Evolutionary conservation across 2,113 vertebrate species (phyloP).

Genomic region (Perca flavescens): DNA sequence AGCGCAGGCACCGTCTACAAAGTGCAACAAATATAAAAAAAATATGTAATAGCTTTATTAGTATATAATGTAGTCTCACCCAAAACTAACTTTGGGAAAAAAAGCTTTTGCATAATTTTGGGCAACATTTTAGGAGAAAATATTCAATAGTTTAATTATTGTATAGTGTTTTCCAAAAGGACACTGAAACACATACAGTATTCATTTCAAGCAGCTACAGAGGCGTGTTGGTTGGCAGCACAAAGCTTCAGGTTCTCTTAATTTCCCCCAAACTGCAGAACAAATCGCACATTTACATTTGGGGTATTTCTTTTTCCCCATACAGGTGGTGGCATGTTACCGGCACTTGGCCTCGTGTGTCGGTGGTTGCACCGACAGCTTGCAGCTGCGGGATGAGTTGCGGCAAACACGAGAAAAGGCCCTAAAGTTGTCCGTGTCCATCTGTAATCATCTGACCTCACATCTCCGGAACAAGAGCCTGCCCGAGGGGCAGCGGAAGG

Average conservation of each 20-base stretch:
- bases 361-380: slow-evolving; percentile 83
- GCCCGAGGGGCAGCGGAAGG: slow-evolving; percentile 75
- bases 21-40: no score
- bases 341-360: slow-evolving; percentile 84
- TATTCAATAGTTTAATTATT: no score
- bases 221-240: neutral
- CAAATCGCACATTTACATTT: neutral
- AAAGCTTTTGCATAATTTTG: no score
- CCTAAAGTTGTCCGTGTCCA: slow-evolving; percentile 73
- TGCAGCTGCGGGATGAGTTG: slow-evolving; percentile 82
- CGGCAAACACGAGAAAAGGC: slow-evolving; percentile 82
- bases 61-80: no score
- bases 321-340: slow-evolving; percentile 87
- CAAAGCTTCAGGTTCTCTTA: neutral
- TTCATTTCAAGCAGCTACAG: neutral
- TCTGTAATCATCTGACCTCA: slow-evolving; percentile 78
- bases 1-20: no score
- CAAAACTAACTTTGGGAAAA: no score
- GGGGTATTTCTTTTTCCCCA: neutral
- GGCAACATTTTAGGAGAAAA: no score
- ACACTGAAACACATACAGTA: neutral
- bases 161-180: neutral
- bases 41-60: no score
- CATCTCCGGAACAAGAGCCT: slow-evolving; percentile 83
- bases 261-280: neutral